Evolutionary conservation across 2,113 vertebrate species (phyloP), one percentile per base, ranked within the genome.

Genomic region (Paracanthobrama guichenoti): DNA sequence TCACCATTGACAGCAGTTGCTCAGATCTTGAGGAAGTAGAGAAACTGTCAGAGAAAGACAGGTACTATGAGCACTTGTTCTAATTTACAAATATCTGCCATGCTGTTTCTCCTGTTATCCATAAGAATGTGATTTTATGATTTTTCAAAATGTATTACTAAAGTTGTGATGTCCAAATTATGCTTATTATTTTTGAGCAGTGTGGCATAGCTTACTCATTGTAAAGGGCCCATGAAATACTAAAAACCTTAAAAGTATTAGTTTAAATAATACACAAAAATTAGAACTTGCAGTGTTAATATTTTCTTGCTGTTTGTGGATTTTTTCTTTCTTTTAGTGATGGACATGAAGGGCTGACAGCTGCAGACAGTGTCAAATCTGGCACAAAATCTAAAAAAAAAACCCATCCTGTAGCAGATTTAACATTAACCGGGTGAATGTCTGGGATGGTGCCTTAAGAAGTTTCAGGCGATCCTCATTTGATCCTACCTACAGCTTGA

Each of bases 381-480:
- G 64, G 2, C 64, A 35, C 13, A 18, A 18, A 67, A 20, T 28
- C 28, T 67, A 9, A 46, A 46, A 46, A 44, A 12, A 39, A 31
- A 28, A n/a, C n/a, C n/a, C 26, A 31, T 66, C 62, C 62, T 66
- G 62, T 66, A 66, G 62, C 26, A 31, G 64, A 67, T 67, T 67
- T 67, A 67, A 39, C 31, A 67, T 67, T 35, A 67, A 72, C 22
- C 4, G 42, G 22, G 22, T 4, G 0, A 46, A 46, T 46, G 69
- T 72, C 69, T 72, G 69, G 69, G 69, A 72, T 72, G 69, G 39
- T 71, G 64, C 28, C 64, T 35, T 35, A 67, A 67, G 64, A 31
- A 20, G 39, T 72, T 72, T 72, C 22, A 72, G 69, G 20, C 5
- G 11, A 20, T 72, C 11, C 69, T 46, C 22, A 46, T 72, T 46